phyloP scores from a whole-genome alignment of 2,113 vertebrate species.

The Eulacestoma nigropectus region DNA sequence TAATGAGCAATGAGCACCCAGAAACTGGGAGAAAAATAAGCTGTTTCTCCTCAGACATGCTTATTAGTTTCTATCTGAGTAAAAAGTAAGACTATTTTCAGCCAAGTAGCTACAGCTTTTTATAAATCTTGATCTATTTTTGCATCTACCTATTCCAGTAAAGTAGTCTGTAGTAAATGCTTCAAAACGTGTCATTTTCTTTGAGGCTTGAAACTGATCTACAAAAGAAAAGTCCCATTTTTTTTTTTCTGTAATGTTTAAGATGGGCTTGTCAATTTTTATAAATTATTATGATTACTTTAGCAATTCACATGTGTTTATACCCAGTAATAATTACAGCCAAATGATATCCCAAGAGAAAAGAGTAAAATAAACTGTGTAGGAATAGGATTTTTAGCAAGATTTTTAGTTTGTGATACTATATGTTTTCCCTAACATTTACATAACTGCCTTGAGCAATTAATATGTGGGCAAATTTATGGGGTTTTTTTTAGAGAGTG shows the following conservation, averaged over 20 bases:
- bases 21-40: not conserved
- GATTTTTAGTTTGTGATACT: not conserved
- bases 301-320: not conserved
- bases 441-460: not conserved
- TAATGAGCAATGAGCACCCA: not conserved
- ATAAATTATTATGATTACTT: not conserved
- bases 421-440: not conserved
- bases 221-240: not conserved
- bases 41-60: not conserved
- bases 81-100: conserved; percentile 34
- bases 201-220: not conserved
- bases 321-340: not conserved
- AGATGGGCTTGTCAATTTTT: not conserved
- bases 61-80: not conserved
- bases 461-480: not conserved
- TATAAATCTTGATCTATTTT: conserved; percentile 26
- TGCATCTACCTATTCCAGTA: conserved; percentile 11
- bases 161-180: not conserved
- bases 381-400: not conserved
- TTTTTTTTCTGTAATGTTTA: not conserved
- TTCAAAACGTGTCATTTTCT: not conserved
- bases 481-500: not conserved
- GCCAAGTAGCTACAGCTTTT: not conserved
- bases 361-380: not conserved
- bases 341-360: not conserved